These are phyloP conservation scores for Dromaius novaehollandiae DNA, from an alignment of 2,113 vertebrate genomes.

Conservation along the genomic window DNA sequence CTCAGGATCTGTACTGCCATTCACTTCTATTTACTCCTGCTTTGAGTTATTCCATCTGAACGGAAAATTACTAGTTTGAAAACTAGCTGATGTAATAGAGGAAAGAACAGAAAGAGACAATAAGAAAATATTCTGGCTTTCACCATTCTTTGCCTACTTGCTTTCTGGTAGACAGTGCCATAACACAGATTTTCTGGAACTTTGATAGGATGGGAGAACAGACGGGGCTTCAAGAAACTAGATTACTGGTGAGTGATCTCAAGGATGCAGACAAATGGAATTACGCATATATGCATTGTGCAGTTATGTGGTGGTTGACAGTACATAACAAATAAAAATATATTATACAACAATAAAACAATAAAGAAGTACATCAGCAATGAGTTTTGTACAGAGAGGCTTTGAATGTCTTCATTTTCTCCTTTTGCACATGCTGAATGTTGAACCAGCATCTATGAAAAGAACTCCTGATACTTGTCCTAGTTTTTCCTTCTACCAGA, in stretches of 20 bases:
- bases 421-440: neutral
- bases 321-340: neutral
- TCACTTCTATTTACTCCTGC: neutral
- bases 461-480: neutral
- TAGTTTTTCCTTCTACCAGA: neutral
- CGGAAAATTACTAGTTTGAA: neutral
- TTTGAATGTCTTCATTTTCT: neutral
- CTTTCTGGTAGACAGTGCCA: neutral
- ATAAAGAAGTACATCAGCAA: neutral
- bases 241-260: neutral
- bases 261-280: neutral
- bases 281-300: neutral
- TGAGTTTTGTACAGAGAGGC: neutral
- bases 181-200: conserved; percentile 29
- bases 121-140: neutral
- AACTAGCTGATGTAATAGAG: neutral
- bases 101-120: neutral
- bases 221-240: neutral
- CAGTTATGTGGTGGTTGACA: neutral
- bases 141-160: conserved; percentile 25
- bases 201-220: neutral
- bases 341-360: neutral
- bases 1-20: neutral
- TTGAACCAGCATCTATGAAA: neutral
- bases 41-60: neutral